Conservation (phyloP, 2,113 vertebrate genomes). For the Pteropus alecto region DNA sequence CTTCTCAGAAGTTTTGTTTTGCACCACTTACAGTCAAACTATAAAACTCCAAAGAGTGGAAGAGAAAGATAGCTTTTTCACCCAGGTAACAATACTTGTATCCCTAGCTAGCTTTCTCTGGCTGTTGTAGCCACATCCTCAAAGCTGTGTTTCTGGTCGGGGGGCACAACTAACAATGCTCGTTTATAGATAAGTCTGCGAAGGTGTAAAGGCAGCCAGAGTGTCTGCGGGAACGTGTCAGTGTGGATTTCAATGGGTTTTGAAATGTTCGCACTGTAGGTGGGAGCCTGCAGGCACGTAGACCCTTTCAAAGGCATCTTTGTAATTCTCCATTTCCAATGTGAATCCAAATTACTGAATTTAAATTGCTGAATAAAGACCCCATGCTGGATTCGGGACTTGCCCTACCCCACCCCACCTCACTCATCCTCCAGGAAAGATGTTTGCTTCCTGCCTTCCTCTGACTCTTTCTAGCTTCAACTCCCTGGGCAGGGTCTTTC, state of each 20-base stretch:
- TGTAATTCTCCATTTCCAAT: not conserved
- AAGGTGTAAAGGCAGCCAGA: not conserved
- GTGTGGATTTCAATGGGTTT: slow-evolving; percentile 34
- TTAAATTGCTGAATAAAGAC: slow-evolving; percentile 32
- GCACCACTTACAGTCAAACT: not conserved
- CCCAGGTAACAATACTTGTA: no score
- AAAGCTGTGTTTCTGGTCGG: not conserved
- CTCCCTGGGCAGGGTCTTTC: not conserved
- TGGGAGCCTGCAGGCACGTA: not conserved
- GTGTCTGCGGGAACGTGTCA: not conserved
- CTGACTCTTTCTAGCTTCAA: not conserved
- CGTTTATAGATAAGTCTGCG: not conserved
- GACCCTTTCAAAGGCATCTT: slow-evolving; percentile 11
- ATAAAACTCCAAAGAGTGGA: not conserved
- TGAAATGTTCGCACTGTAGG: not conserved
- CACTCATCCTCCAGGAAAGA: not conserved
- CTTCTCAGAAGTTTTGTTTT: not conserved
- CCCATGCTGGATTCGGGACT: not conserved
- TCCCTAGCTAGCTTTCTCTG: not conserved
- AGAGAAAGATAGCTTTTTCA: not conserved
- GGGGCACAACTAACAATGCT: not conserved
- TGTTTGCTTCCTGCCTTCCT: not conserved
- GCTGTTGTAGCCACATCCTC: not conserved
- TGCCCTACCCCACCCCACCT: not conserved
- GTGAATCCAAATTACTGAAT: not conserved